phyloP scores from a whole-genome alignment of 2,797 vertebrate genomes.

The Hemibagrus guttatus region DNA sequence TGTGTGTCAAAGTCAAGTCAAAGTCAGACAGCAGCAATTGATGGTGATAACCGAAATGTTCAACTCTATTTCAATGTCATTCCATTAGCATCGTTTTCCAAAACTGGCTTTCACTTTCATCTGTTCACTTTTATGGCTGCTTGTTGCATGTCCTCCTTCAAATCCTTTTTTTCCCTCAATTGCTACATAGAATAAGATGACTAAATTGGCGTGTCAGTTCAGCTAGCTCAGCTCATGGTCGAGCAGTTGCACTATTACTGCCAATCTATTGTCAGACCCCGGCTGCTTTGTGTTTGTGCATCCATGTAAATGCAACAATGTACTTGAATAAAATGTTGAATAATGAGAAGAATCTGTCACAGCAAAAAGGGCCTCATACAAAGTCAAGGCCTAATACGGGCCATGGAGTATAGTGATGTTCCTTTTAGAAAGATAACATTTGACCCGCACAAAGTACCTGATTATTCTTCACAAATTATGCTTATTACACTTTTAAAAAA shows the following conservation, averaged over 20 bases:
- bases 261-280: conserved; percentile 23
- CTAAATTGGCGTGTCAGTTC: conserved; percentile 27
- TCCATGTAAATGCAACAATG: conserved; percentile 6
- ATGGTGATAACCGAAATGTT: neutral
- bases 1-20: conserved; percentile 9
- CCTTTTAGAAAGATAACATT: neutral
- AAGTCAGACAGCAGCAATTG: neutral
- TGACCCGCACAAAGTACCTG: neutral
- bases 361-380: neutral
- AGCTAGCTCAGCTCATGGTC: conserved; percentile 18
- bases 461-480: neutral
- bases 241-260: conserved; percentile 21
- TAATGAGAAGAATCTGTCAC: conserved; percentile 29
- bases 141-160: neutral
- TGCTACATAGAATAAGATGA: conserved; percentile 12
- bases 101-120: neutral
- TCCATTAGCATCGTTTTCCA: neutral
- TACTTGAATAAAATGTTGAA: conserved; percentile 4
- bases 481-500: neutral
- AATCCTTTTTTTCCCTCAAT: neutral
- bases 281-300: conserved; percentile 5
- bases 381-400: conserved; percentile 5
- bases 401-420: neutral
- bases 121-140: neutral
- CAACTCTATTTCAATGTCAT: conserved; percentile 2